Base-by-base conservation (phyloP, 2,888 invertebrate genomes). In the Hypsopygia costalis region DNA sequence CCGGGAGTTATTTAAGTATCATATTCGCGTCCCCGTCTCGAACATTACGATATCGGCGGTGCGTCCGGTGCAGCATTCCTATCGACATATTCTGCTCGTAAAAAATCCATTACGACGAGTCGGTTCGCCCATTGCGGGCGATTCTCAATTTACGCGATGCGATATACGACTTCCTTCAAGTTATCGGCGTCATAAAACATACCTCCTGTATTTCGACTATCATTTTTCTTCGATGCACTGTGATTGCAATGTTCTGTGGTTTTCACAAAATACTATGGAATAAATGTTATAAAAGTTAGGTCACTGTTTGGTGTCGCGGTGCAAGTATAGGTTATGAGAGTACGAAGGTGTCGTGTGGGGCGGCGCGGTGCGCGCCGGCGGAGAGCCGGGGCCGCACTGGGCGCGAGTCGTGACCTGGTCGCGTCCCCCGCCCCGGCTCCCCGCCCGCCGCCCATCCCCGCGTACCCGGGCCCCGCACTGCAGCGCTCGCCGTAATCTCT, bases 121-220 rank as follows among this genome's bases (percentile, higher is more conserved):
- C 34, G 29, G 12, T 20, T 11, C 16, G 27, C 32, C 25, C 25
- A 28, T 20, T 3, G 25, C 32, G 30, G 27, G 33, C 31, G 31
- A 31, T n/a, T 25, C 41, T 7, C 47, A 47, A 42, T 49, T 50
- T 36, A 43, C 41, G 46, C 28, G 46, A 31, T 41, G 46, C 44
- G 55, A 55, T 55, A 51, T 49, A 48, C 54, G 48, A 56, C 47
- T 51, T 51, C 49, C 51, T 38, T 36, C 47, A 32, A 27, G 27
- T 35, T 25, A 12, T 25, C 28, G 12, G 28, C 27, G 7, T 22
- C 31, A 11, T 21, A 31, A 35, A 47, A 58, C 65, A 44, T 85
- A 87, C 87, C 87, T 87, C 87, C 57, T 81, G 81, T 54, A 87
- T 85, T 71, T 87, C 87, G 75, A 87, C 86, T 75, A 87, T 86